phyloP scores from a whole-genome alignment of 2,113 vertebrate species.

The Apeltes quadracus region DNA sequence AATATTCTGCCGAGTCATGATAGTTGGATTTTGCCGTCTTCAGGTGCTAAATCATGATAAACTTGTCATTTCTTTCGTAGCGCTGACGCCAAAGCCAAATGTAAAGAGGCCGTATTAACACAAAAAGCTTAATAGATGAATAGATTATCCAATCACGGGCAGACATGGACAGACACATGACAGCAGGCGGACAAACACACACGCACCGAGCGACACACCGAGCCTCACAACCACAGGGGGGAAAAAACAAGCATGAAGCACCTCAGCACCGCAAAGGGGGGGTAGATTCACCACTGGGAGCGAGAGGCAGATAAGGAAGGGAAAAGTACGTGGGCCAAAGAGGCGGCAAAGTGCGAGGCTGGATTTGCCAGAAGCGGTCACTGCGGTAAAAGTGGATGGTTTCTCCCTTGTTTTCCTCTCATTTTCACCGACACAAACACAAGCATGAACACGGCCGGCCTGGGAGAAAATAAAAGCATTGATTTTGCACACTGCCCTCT shows the following conservation, averaged over 20 bases:
- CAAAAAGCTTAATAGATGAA: neutral
- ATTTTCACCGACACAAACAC: conserved; percentile 63
- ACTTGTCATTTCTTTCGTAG: neutral
- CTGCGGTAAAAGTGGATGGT: conserved; percentile 43
- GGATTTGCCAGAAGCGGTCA: conserved; percentile 38
- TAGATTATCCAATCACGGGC: neutral
- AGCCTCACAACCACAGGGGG: conserved; percentile 15
- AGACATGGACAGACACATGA: neutral
- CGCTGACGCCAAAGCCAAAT: neutral
- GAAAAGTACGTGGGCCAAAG: conserved; percentile 1
- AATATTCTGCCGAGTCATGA: neutral
- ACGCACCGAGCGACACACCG: conserved; percentile 10
- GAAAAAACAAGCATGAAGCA: conserved; percentile 43
- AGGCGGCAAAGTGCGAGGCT: conserved; percentile 23
- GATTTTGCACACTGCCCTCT: conserved; percentile 76
- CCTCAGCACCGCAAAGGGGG: conserved; percentile 23
- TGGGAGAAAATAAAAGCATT: conserved; percentile 80
- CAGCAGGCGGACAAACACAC: conserved; percentile 13
- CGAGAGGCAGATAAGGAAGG: conserved; percentile 32
- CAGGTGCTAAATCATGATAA: neutral
- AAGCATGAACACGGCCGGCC: conserved; percentile 65
- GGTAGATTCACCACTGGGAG: conserved; percentile 34
- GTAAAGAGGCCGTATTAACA: neutral
- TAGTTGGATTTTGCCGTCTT: neutral
- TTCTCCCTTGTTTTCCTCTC: conserved; percentile 56